Conservation (phyloP, 2,888 invertebrate genomes). For the Parthenolecanium corni region DNA sequence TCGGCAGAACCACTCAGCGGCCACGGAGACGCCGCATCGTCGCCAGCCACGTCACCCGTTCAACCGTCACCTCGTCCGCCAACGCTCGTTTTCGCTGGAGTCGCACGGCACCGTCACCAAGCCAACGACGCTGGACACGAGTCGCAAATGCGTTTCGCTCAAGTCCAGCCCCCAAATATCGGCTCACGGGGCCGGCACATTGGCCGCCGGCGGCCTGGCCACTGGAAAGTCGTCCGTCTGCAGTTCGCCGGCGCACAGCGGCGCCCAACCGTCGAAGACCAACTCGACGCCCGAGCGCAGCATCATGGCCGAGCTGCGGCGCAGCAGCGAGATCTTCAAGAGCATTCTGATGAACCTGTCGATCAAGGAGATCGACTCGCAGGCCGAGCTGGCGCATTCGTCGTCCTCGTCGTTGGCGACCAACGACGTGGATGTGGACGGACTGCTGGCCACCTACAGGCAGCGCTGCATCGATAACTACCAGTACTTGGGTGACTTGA, state of each 20-base stretch:
- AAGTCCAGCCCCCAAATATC: slow-evolving; percentile 37
- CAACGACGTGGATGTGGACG: slow-evolving; percentile 32
- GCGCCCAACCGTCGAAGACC: background rate
- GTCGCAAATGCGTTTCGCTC: slow-evolving; percentile 37
- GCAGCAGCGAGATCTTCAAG: slow-evolving; percentile 40
- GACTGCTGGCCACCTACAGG: slow-evolving; percentile 37
- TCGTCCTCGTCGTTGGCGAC: background rate
- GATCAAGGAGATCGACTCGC: slow-evolving; percentile 32
- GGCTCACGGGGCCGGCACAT: slow-evolving; percentile 20
- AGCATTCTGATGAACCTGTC: slow-evolving; percentile 39
- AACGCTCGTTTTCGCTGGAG: slow-evolving; percentile 38
- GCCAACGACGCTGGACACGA: slow-evolving; percentile 33
- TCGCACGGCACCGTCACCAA: slow-evolving; percentile 35
- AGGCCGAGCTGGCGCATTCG: slow-evolving; percentile 11
- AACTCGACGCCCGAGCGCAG: slow-evolving; percentile 17
- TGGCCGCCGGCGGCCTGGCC: background rate
- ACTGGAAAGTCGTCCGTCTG: too few species aligned
- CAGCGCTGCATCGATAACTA: slow-evolving; percentile 34
- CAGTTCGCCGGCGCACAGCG: too few species aligned
- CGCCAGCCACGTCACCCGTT: slow-evolving; percentile 1
- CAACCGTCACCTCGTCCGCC: slow-evolving; percentile 23
- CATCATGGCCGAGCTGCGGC: slow-evolving; percentile 39
- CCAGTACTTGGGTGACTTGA: slow-evolving; percentile 26
- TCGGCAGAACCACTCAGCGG: background rate
- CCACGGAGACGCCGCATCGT: background rate